Percentiles rank a stretch among this genome's conserved stretches.
phyloP scores from a whole-genome alignment of 2,113 vertebrate genomes.

The Cyprichromis sp. region DNA sequence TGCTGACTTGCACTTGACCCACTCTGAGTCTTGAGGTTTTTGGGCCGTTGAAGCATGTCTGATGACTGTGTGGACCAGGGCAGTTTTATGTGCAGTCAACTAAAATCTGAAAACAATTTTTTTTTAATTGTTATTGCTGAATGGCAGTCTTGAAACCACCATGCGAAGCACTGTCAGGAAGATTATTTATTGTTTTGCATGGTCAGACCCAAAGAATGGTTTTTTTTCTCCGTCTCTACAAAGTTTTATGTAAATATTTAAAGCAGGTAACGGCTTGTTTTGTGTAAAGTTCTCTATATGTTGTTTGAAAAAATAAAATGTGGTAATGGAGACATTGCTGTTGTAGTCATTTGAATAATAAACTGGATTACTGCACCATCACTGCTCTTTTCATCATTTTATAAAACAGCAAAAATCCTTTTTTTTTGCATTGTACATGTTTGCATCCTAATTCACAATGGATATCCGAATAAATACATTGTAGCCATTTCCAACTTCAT shows the following conservation, averaged over 20 bases:
- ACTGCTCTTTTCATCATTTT: background rate
- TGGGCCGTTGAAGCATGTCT: background rate
- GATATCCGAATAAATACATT: background rate
- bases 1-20: background rate
- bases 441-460: background rate
- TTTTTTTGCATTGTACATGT: background rate
- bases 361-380: background rate
- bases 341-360: background rate
- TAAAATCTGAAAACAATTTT: background rate
- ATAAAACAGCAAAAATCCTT: background rate
- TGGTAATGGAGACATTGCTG: slow-evolving; percentile 10
- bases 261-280: slow-evolving; percentile 50
- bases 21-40: background rate
- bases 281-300: slow-evolving; percentile 61
- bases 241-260: slow-evolving; percentile 67
- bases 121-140: background rate
- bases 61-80: background rate
- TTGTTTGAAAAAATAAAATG: slow-evolving; percentile 69
- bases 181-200: slow-evolving; percentile 74
- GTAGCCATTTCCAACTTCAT: background rate
- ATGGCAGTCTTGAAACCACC: slow-evolving; percentile 36
- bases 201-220: slow-evolving; percentile 70
- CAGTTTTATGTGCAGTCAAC: slow-evolving; percentile 21
- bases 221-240: slow-evolving; percentile 43
- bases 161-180: slow-evolving; percentile 50